These are phyloP conservation scores for Karalla daura DNA, from an alignment of 2,797 vertebrate genomes.

Conservation along the genomic window DNA sequence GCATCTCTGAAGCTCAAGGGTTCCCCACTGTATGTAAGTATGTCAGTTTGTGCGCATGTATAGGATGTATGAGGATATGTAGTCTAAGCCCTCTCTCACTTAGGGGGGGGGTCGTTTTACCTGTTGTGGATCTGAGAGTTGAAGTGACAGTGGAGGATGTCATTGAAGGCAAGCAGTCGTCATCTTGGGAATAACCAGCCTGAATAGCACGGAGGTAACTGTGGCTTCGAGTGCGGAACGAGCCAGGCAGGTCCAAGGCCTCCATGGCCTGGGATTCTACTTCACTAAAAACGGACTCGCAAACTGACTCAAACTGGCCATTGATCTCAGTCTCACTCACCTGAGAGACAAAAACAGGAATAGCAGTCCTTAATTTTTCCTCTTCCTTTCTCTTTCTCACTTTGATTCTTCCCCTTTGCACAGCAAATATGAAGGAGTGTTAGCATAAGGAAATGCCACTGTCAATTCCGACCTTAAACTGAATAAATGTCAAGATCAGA, in stretches of 20 bases:
- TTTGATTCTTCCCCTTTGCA: conserved; percentile 91
- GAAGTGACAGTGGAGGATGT: conserved; percentile 95
- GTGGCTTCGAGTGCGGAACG: conserved; percentile 99
- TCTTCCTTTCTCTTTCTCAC: conserved; percentile 91
- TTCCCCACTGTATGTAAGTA: conserved; percentile 90
- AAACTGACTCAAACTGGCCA: conserved; percentile 99
- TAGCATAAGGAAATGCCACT: conserved; percentile 84
- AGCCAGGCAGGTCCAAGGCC: conserved; percentile 98
- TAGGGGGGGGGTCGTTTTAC: conserved; percentile 86
- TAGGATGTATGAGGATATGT: conserved; percentile 85
- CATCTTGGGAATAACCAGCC: conserved; percentile 99
- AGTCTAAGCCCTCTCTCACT: conserved; percentile 82
- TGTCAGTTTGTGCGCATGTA: conserved; percentile 83
- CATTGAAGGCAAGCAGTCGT: conserved; percentile 96
- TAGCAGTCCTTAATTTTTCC: conserved; percentile 94
- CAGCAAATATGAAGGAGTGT: conserved; percentile 90
- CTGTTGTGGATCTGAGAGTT: conserved; percentile 97
- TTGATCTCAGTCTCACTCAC: conserved; percentile 99
- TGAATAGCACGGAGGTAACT: conserved; percentile 99
- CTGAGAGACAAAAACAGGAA: conserved; percentile 96
- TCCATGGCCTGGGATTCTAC: conserved; percentile 99
- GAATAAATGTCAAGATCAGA: conserved; percentile 81
- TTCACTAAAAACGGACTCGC: conserved; percentile 99
- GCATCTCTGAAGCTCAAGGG: conserved; percentile 86
- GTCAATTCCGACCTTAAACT: conserved; percentile 81